Base-by-base conservation (phyloP, 2,888 invertebrate genomes). In the Phasia obesa region DNA sequence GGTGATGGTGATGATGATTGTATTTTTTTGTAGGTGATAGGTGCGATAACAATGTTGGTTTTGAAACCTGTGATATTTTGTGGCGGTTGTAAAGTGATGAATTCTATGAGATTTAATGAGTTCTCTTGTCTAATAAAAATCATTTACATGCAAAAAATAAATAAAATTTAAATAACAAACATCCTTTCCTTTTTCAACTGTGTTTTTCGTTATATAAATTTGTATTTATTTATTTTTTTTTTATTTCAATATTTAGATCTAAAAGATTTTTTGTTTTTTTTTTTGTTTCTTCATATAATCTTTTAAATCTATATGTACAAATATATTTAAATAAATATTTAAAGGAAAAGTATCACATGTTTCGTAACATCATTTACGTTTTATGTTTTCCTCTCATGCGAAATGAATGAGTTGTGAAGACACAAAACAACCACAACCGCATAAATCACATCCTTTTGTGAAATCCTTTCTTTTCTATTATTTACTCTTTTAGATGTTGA, bases 401-500 rank as follows among this genome's bases (percentile, higher is more conserved):
- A 57, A 60, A 69, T 35, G 44, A 70, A 74, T 60, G 73, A 74
- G 65, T 49, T 9, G 19, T 38, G 11, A 17, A 2, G 6, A 27
- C 21, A 31, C 5, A 25, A 13, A 38, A 53, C 23, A 38, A 69
- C 67, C 60, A 60, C 80, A 74, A 78, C 78, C 74, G 78, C 82
- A 83, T 83, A 79, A 79, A 75, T 83, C 74, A 75, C 82, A 83
- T 83, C 70, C 75, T 83, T 83, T 83, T 67, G 82, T 83, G 82
- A 83, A 83, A 83, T 83, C 82, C 82, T 83, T 83, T 78, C 69
- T n/a, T 69, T 73, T 47, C 7, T 42, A 59, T 55, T 75, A 53
- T 70, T 74, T 67, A 67, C 71, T 77, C 55, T 62, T 44, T 27
- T 69, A 31, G 13, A 7, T 7, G 64, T 65, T 35, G 17, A 71